A percentile compares a stretch with the other conserved stretches of the same genome.
Evolutionary conservation across 2,888 invertebrate genomes (phyloP).

Genomic region (Drosophila niveifrons): DNA sequence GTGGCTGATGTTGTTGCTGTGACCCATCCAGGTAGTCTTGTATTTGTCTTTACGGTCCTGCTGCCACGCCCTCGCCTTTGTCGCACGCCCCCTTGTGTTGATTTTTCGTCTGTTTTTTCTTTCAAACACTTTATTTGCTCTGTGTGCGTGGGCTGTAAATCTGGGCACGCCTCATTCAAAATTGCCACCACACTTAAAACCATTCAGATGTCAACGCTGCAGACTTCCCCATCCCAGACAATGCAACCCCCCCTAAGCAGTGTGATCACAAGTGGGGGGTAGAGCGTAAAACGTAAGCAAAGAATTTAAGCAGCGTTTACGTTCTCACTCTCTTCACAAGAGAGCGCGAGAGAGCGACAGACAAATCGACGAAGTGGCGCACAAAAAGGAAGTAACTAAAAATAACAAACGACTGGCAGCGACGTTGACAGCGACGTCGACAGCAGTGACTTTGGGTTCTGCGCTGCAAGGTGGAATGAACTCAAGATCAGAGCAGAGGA

Average conservation of each 20-base stretch:
- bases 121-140: conserved; percentile 15
- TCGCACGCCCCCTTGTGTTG: conserved; percentile 34
- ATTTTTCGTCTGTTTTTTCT: conserved; percentile 30
- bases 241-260: neutral
- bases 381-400: conserved; percentile 79
- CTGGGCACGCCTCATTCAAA: conserved; percentile 10
- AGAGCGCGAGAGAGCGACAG: conserved; percentile 30
- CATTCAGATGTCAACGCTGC: conserved; percentile 20
- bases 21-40: conserved; percentile 46
- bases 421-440: conserved; percentile 24
- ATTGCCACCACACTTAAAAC: conserved; percentile 22
- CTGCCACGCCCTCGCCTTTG: conserved; percentile 21
- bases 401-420: conserved; percentile 69
- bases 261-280: conserved; percentile 35
- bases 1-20: conserved; percentile 16
- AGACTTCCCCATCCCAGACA: conserved; percentile 1
- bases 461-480: conserved; percentile 76
- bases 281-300: conserved; percentile 25
- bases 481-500: conserved; percentile 57
- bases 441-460: conserved; percentile 61
- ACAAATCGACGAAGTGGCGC: conserved; percentile 56
- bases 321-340: conserved; percentile 10
- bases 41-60: conserved; percentile 35
- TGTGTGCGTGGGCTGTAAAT: conserved; percentile 30
- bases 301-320: conserved; percentile 20